Conservation (phyloP, 2,797 vertebrate species). For the Lacerta agilis region DNA sequence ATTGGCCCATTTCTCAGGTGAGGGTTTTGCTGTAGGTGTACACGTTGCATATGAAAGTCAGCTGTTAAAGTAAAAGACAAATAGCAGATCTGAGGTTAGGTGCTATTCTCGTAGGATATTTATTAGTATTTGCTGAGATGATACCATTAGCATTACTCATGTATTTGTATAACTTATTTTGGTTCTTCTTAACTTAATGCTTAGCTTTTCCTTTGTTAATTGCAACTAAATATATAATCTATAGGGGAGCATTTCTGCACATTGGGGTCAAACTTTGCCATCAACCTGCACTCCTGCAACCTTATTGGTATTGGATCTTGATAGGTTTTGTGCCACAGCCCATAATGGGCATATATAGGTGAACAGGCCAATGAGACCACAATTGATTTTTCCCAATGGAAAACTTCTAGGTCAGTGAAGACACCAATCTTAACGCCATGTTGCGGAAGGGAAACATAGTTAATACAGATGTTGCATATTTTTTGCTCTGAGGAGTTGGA, state of each 20-base stretch:
- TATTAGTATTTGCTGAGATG: conserved; percentile 40
- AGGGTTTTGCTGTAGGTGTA: background rate
- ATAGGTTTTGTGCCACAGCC: background rate
- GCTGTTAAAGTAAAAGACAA: background rate
- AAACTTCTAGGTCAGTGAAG: background rate
- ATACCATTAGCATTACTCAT: fast-evolving
- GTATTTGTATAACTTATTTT: conserved; percentile 14
- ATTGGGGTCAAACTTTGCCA: background rate
- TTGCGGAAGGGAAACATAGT: background rate
- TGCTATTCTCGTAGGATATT: conserved; percentile 45
- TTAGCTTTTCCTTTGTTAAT: background rate
- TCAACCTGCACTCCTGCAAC: background rate
- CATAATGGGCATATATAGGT: background rate
- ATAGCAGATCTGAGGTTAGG: background rate
- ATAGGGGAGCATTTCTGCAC: background rate
- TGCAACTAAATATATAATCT: background rate
- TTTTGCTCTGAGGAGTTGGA: background rate
- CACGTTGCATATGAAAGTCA: background rate
- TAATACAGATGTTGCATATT: background rate
- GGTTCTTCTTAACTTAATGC: background rate
- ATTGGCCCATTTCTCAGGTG: background rate
- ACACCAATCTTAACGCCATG: background rate
- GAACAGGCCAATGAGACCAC: background rate
- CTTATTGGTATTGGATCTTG: background rate
- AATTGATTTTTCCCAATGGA: background rate